phyloP scores from a whole-genome alignment of 2,888 invertebrate genomes.

The Philereme transversata region DNA sequence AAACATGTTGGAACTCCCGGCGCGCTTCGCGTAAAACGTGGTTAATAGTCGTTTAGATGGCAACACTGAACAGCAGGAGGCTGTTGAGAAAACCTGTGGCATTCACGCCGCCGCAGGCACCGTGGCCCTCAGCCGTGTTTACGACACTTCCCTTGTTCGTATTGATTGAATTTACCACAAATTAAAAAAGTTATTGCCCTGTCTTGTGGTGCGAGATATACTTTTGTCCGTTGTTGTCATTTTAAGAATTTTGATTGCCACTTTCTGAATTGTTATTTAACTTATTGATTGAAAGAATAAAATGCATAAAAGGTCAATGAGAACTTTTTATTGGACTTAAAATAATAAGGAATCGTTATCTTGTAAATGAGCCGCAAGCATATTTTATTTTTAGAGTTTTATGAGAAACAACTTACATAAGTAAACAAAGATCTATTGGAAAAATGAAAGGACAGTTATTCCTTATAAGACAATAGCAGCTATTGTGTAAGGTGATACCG shows the following conservation, averaged over 20 bases:
- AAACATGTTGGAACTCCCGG: conserved; percentile 63
- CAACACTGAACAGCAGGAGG: conserved; percentile 74
- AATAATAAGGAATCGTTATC: neutral
- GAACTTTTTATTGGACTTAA: no score
- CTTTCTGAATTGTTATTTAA: neutral
- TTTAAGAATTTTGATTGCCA: neutral
- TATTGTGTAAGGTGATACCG: conserved; percentile 78
- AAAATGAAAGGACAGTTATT: conserved; percentile 58
- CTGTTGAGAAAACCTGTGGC: conserved; percentile 58
- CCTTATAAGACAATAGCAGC: conserved; percentile 69
- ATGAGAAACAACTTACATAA: conserved; percentile 30
- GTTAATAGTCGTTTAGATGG: conserved; percentile 73
- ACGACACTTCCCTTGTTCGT: conserved; percentile 64
- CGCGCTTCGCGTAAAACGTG: conserved; percentile 70
- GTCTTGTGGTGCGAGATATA: conserved; percentile 36
- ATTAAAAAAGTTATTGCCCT: conserved; percentile 61
- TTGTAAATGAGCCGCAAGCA: neutral
- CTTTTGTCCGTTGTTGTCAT: conserved; percentile 27
- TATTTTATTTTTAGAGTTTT: conserved; percentile 1
- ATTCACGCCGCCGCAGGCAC: conserved; percentile 61
- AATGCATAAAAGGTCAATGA: no score
- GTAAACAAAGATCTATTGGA: conserved; percentile 50
- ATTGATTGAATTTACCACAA: conserved; percentile 69
- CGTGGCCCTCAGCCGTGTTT: conserved; percentile 54
- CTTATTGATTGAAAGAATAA: neutral